Percentiles rank a stretch among this genome's conserved stretches.
These are phyloP conservation scores for Gobiocypris rarus DNA, from an alignment of 2,113 vertebrate species.

Conservation along the genomic window DNA sequence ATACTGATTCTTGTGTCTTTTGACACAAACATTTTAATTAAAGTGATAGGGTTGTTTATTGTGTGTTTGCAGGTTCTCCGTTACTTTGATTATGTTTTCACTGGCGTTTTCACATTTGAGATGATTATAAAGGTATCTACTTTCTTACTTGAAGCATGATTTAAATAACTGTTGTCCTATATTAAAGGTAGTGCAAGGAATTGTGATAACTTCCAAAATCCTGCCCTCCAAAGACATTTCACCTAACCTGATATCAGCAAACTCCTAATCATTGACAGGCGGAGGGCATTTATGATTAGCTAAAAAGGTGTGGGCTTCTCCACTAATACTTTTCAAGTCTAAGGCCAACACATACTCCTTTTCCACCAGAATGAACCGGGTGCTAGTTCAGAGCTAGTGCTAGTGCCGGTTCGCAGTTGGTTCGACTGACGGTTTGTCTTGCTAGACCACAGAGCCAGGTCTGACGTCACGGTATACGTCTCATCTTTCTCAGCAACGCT, in stretches of 20 bases:
- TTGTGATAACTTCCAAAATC: neutral
- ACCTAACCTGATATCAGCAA: neutral
- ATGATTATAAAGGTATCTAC: slow-evolving; percentile 96
- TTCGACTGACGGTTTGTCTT: no score
- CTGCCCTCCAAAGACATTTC: neutral
- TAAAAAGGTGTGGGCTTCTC: no score
- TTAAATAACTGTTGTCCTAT: neutral
- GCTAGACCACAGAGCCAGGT: no score
- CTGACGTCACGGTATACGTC: no score
- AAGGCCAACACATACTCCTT: neutral
- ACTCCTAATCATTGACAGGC: no score
- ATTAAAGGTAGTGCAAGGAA: no score
- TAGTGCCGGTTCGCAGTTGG: no score
- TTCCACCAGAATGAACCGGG: no score
- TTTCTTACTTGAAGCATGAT: neutral
- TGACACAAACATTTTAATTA: neutral
- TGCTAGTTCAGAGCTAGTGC: no score
- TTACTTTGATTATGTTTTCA: slow-evolving; percentile 99
- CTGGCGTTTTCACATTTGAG: slow-evolving; percentile 98
- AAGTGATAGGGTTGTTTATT: neutral
- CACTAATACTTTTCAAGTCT: neutral
- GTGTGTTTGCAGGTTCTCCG: slow-evolving; percentile 84
- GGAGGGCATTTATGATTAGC: no score
- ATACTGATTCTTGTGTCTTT: neutral
- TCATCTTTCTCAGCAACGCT: no score